Evolutionary conservation across 2,113 vertebrate species (phyloP).

Genomic region (Bos indicus): DNA sequence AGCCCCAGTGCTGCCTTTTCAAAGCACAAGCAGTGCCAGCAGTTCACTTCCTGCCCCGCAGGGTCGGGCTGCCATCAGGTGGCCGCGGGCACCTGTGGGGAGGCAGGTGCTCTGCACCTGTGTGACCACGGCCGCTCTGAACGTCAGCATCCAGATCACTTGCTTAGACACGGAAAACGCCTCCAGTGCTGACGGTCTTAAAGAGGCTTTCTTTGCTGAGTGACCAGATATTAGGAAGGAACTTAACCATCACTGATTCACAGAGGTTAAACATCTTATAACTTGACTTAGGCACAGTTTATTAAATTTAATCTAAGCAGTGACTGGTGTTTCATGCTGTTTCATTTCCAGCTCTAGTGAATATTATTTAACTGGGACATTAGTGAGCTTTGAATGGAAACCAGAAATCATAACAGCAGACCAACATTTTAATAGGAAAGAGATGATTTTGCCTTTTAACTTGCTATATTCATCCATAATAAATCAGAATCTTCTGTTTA

Average conservation of each 20-base stretch:
- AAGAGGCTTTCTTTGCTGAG: too few relatives aligned
- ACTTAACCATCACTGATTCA: background rate
- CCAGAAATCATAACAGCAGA: background rate
- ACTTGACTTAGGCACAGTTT: background rate
- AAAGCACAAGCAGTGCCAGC: rapidly evolving
- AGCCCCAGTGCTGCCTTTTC: background rate
- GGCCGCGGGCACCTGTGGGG: rapidly evolving
- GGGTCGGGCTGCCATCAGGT: background rate
- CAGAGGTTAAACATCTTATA: too few relatives aligned
- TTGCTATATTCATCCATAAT: rapidly evolving
- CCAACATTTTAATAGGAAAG: background rate
- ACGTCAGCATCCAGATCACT: background rate
- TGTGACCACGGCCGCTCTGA: background rate
- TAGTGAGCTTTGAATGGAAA: background rate
- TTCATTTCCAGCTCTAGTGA: background rate
- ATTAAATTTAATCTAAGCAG: background rate
- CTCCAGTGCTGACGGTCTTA: rapidly evolving
- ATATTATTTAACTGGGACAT: background rate
- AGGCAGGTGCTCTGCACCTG: background rate
- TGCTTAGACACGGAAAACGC: rapidly evolving
- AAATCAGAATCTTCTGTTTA: background rate
- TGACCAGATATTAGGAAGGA: rapidly evolving
- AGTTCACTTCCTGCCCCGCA: too few relatives aligned
- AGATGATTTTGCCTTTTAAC: background rate
- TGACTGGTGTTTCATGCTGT: rapidly evolving